Evolutionary conservation across 1,140 invertebrate species (phyloP).

Genomic region (Drosophila mojavensis): DNA sequence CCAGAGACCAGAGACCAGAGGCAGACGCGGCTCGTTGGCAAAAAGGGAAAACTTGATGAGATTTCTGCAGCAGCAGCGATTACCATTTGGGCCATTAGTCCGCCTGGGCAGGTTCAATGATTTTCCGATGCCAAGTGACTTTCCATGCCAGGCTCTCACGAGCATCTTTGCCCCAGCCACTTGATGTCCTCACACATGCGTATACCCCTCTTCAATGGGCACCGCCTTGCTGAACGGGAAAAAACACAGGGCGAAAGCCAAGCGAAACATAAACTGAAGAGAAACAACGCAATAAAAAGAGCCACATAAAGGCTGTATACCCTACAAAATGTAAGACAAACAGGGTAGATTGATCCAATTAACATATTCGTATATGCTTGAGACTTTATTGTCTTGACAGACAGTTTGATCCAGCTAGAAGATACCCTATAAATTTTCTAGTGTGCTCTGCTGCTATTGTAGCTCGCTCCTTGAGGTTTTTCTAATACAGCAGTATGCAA

Average conservation of each 20-base stretch:
- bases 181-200: constrained; percentile 38
- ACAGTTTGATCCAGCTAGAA: too few relatives aligned
- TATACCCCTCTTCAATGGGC: not conserved
- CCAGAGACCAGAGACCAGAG: not conserved
- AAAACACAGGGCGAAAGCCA: constrained; percentile 3
- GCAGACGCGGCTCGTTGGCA: constrained; percentile 10
- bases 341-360: too few relatives aligned
- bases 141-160: constrained; percentile 26
- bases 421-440: too few relatives aligned
- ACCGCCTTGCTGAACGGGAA: not conserved
- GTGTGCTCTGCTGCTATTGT: too few relatives aligned
- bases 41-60: not conserved
- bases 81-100: constrained; percentile 46
- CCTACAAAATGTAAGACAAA: not conserved
- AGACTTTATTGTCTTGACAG: too few relatives aligned
- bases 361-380: too few relatives aligned
- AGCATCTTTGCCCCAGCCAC: constrained; percentile 28
- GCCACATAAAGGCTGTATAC: not conserved
- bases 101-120: constrained; percentile 28
- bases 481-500: too few relatives aligned
- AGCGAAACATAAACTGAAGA: constrained; percentile 29
- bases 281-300: constrained; percentile 22
- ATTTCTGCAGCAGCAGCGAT: constrained; percentile 23
- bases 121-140: constrained; percentile 40
- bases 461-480: too few relatives aligned